Evolutionary conservation across 2,888 invertebrate species (phyloP), one percentile per base, ranked within the genome.

Genomic region (Argyra leucocephala): DNA sequence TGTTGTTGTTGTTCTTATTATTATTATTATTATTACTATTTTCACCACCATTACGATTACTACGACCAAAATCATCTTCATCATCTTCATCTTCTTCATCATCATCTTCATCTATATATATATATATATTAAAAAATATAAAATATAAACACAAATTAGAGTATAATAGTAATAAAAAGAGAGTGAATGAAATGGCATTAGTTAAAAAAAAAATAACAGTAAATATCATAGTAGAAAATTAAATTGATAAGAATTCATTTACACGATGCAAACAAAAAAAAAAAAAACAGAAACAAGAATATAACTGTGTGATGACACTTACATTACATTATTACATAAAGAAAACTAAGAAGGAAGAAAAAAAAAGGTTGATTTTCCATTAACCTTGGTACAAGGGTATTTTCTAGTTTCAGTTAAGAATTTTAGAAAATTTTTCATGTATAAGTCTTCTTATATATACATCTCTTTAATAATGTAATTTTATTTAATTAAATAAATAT

Each of bases 1-100:
- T n/a, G n/a, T n/a, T n/a, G 22, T 74, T 37, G 21, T 68, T 66
- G 68, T 69, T 67, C 64, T 70, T 65, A 15, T 69, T 73, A 64
- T 75, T 74, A 61, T 73, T 74, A 69, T 73, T 62, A 22, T 61
- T 48, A 31, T 65, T 36, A 22, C 15, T 22, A 12, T 36, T 61
- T 24, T 63, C 65, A 5, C 23, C 57, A 22, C 63, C 58, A 21
- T 26, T 63, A 15, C 37, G 58, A 6, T 63, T 59, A 22, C 15
- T 48, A 9, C 48, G 48, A 48, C 63, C 67, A 12, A 64, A 59
- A 15, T 60, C 60, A 26, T 63, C 64, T 21, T 61, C 60, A 31
- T 63, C 62, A n/a, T 22, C 24, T 22, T 67, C 67, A 22, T 67
- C 65, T 12, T 68, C 64, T 15, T 68, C 66, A 9, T 67, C 67